These are phyloP conservation scores for Labrus mixtus DNA, from an alignment of 2,113 vertebrate species.

Conservation along the genomic window DNA sequence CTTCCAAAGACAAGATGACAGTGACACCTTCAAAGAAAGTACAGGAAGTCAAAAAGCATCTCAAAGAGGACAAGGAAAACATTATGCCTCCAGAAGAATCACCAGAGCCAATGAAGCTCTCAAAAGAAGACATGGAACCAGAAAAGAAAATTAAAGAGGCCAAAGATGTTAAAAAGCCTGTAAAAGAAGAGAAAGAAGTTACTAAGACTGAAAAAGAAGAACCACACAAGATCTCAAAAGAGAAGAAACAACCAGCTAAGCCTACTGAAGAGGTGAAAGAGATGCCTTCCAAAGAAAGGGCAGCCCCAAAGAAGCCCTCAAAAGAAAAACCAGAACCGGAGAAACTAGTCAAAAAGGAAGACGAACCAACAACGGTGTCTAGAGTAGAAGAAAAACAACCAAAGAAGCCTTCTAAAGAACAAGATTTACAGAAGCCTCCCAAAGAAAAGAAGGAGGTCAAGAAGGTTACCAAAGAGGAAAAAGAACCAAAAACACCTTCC, in stretches of 20 bases:
- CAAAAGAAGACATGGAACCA: neutral
- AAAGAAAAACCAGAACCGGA: slow-evolving; percentile 29
- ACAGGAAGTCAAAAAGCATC: neutral
- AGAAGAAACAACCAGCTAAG: no score
- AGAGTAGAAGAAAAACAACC: no score
- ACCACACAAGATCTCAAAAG: no score
- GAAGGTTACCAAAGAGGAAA: slow-evolving; percentile 2
- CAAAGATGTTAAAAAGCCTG: neutral
- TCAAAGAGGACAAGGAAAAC: slow-evolving; percentile 15
- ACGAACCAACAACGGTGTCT: neutral
- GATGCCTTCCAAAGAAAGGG: neutral
- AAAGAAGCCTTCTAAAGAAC: neutral
- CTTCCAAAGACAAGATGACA: neutral
- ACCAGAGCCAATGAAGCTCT: neutral
- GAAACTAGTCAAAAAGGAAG: neutral
- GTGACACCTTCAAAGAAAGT: neutral
- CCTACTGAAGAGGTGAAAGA: neutral
- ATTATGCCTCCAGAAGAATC: neutral
- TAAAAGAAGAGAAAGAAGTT: neutral
- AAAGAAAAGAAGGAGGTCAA: slow-evolving; percentile 24
- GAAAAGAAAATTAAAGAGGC: neutral
- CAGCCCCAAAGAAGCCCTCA: neutral
- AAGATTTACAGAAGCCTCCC: neutral
- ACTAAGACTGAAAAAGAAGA: no score
- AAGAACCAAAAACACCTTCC: neutral